phyloP scores from a whole-genome alignment of 2,113 vertebrate genomes.

The Progne subis region DNA sequence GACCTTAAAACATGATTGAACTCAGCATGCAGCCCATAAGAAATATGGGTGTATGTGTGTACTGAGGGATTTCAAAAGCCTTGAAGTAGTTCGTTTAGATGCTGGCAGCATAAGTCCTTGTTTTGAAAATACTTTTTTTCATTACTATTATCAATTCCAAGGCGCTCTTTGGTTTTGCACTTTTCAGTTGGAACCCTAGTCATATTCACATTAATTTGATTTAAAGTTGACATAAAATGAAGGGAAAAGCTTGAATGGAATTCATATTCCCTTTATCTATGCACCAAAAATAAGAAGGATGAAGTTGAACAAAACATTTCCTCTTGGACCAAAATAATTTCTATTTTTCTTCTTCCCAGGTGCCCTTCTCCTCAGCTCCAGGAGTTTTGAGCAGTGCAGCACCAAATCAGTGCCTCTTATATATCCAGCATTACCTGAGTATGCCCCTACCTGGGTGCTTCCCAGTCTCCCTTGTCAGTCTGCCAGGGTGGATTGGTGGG shows the following conservation, averaged over 20 bases:
- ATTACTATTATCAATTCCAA: neutral
- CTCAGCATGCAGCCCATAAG: neutral
- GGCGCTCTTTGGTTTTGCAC: neutral
- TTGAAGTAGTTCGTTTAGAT: neutral
- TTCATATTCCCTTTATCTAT: neutral
- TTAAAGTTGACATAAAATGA: constrained; percentile 6
- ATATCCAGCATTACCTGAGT: neutral
- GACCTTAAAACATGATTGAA: neutral
- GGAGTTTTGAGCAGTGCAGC: neutral
- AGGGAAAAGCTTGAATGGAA: neutral
- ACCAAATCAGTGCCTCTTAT: neutral
- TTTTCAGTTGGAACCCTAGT: neutral
- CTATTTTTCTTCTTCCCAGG: neutral
- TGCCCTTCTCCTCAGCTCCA: neutral
- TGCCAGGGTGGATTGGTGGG: neutral
- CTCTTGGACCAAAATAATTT: neutral
- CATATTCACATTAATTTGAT: neutral
- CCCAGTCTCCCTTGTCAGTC: neutral
- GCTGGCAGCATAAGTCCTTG: neutral
- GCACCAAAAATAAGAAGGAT: neutral
- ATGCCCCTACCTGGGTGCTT: neutral
- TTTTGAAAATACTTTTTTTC: neutral
- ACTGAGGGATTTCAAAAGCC: neutral
- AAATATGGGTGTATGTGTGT: neutral
- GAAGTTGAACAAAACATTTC: neutral